Conservation (phyloP, 2,113 vertebrate species). For the Rhinolophus ferrumequinum region DNA sequence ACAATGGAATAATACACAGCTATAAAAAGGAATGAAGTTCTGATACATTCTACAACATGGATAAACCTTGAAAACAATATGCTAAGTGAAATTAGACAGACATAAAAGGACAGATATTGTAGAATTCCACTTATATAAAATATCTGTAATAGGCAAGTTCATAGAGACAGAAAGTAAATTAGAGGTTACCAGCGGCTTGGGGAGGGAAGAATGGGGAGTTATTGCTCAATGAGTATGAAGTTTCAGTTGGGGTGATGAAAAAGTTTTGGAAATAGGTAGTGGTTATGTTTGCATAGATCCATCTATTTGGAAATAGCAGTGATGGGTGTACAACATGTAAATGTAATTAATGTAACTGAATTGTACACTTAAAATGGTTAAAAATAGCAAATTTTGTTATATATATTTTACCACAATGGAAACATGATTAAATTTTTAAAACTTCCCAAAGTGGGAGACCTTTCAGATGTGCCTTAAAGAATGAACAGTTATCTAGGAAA, state of each 20-base stretch:
- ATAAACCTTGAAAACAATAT: conserved; percentile 1
- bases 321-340: background rate
- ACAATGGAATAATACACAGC: background rate
- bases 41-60: background rate
- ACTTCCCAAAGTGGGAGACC: background rate
- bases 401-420: background rate
- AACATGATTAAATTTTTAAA: background rate
- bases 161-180: background rate
- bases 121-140: background rate
- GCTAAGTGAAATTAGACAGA: background rate
- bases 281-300: background rate
- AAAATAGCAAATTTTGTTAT: background rate
- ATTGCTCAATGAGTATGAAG: background rate
- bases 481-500: background rate
- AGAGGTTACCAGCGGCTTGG: background rate
- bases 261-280: background rate
- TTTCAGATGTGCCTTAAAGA: background rate
- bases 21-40: background rate
- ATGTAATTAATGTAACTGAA: background rate
- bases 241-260: background rate
- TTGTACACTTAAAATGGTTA: background rate
- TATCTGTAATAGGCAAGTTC: background rate
- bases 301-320: background rate
- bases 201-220: background rate
- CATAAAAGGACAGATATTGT: background rate